Percentiles rank a stretch among this genome's conserved stretches.
Conservation (phyloP, 2,797 vertebrate species). For the Anguilla megastoma region DNA sequence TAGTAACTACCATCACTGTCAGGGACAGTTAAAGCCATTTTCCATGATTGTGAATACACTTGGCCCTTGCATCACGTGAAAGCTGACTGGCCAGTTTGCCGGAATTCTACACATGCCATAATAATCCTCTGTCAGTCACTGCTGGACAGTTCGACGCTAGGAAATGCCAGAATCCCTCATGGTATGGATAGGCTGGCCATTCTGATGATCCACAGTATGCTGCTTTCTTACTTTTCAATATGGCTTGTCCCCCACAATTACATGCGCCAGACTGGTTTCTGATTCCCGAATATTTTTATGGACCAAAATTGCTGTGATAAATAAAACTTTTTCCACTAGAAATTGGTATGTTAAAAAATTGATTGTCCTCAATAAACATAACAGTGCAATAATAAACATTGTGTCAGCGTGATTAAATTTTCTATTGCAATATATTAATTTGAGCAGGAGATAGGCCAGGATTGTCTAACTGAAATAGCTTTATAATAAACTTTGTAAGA, state of each 20-base stretch:
- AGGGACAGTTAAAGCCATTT: background rate
- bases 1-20: background rate
- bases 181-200: background rate
- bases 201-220: background rate
- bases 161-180: background rate
- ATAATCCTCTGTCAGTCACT: background rate
- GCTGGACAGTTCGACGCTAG: background rate
- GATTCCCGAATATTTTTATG: slow-evolving; percentile 5
- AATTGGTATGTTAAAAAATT: background rate
- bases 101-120: background rate
- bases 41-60: background rate
- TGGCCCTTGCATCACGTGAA: background rate
- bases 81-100: background rate
- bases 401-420: background rate
- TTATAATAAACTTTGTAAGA: background rate
- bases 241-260: background rate
- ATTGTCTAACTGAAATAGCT: background rate
- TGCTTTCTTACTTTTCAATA: background rate
- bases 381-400: slow-evolving; percentile 23
- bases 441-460: background rate
- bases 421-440: background rate
- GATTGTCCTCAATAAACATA: background rate
- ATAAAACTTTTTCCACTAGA: background rate
- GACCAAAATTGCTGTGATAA: slow-evolving; percentile 15
- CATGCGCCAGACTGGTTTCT: background rate